Conservation (phyloP, 2,797 vertebrate species). For the Chelidonichthys spinosus region DNA sequence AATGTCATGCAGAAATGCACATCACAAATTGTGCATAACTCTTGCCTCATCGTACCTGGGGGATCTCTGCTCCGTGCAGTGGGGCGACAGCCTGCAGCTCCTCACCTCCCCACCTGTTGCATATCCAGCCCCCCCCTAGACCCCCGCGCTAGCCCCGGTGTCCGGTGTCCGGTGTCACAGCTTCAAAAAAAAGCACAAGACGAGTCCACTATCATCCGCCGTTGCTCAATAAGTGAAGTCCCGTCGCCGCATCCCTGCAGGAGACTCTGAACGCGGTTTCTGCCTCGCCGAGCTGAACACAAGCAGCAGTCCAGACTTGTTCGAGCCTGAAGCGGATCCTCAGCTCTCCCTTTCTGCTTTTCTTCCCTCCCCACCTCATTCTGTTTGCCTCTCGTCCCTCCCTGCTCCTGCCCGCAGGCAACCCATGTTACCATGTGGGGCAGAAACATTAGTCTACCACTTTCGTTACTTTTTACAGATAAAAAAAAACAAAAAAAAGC, state of each 20-base stretch:
- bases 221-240: conserved; percentile 22
- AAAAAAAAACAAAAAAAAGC: no score
- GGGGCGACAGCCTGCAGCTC: conserved; percentile 51
- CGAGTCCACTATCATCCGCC: neutral
- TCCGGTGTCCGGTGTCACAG: conserved; percentile 14
- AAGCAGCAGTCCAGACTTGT: conserved; percentile 78
- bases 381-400: conserved; percentile 57
- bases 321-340: conserved; percentile 76
- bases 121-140: conserved; percentile 52
- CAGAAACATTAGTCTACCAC: conserved; percentile 1
- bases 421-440: conserved; percentile 7
- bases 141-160: conserved; percentile 18
- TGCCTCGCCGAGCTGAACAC: conserved; percentile 41
- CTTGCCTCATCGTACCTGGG: conserved; percentile 55
- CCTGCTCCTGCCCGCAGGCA: conserved; percentile 49
- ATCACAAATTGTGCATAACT: neutral
- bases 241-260: conserved; percentile 56
- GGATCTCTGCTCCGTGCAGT: conserved; percentile 41
- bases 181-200: neutral
- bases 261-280: conserved; percentile 22
- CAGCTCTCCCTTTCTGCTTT: conserved; percentile 55
- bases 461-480: conserved; percentile 30
- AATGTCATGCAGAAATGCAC: neutral
- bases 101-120: conserved; percentile 71
- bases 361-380: conserved; percentile 18